Conservation (phyloP, 1,140 invertebrate genomes). For the Diprion similis region DNA sequence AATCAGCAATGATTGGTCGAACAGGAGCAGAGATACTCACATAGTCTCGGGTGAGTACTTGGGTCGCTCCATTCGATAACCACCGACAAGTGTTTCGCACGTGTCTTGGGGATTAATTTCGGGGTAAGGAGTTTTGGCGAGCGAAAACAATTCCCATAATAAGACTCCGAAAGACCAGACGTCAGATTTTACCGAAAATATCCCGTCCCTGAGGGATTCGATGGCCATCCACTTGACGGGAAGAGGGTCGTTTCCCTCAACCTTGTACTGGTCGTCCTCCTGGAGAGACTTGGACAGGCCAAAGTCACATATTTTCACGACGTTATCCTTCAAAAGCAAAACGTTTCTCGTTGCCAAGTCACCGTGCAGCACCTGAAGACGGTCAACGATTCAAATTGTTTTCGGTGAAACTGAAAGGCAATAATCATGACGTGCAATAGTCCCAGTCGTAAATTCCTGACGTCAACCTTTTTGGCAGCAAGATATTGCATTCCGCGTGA, state of each 20-base stretch:
- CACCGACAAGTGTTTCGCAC: slow-evolving; percentile 78
- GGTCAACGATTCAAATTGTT: neutral
- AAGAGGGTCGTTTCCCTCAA: slow-evolving; percentile 81
- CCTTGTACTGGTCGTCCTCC: slow-evolving; percentile 91
- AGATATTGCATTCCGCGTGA: slow-evolving; percentile 96
- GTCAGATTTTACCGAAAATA: slow-evolving; percentile 88
- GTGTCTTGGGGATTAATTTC: slow-evolving; percentile 78
- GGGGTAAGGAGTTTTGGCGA: slow-evolving; percentile 89
- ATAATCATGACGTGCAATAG: neutral
- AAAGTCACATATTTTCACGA: slow-evolving; percentile 96
- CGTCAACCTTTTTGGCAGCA: slow-evolving; percentile 77
- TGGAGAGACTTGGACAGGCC: slow-evolving; percentile 92
- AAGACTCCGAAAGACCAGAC: slow-evolving; percentile 95
- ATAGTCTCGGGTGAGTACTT: slow-evolving; percentile 77
- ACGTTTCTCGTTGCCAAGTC: slow-evolving; percentile 97
- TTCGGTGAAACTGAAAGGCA: neutral
- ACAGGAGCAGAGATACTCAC: slow-evolving; percentile 56
- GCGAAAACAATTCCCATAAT: slow-evolving; percentile 93
- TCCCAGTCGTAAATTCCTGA: neutral
- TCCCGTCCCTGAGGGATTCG: slow-evolving; percentile 79
- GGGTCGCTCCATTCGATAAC: slow-evolving; percentile 88
- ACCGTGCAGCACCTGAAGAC: slow-evolving; percentile 82
- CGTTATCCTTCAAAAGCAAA: slow-evolving; percentile 84
- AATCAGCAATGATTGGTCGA: neutral
- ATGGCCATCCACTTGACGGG: slow-evolving; percentile 87